Percentiles rank a stretch among this genome's conserved stretches.
Conservation (phyloP, 1,140 invertebrate species). For the Drosophila lini region DNA sequence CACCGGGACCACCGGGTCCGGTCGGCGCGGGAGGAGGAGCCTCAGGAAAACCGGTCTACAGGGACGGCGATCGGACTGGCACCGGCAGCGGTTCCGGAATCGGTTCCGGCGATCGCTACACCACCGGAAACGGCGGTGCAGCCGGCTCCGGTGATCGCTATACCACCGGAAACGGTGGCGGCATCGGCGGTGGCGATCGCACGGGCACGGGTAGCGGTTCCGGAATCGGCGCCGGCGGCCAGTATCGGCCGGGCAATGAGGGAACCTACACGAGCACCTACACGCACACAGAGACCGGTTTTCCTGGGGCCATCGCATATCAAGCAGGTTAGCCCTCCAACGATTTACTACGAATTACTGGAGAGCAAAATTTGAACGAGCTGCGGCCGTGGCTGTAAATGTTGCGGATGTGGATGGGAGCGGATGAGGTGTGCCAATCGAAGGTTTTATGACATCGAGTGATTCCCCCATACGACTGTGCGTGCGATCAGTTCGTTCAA, state of each 20-base stretch:
- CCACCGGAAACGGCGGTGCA: conserved; percentile 35
- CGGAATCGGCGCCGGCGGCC: conserved; percentile 35
- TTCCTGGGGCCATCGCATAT: conserved; percentile 80
- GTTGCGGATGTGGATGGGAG: conserved; percentile 5
- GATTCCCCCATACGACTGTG: background rate
- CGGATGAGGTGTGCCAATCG: background rate
- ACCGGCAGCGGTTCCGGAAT: conserved; percentile 46
- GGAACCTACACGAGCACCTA: conserved; percentile 63
- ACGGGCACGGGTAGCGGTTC: conserved; percentile 34
- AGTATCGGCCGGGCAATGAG: conserved; percentile 40
- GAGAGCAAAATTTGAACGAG: conserved; percentile 72
- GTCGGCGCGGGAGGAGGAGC: conserved; percentile 64
- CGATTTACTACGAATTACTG: conserved; percentile 37
- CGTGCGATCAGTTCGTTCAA: conserved; percentile 42
- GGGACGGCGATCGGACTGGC: conserved; percentile 58
- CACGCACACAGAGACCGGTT: conserved; percentile 70
- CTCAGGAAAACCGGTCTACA: conserved; percentile 79
- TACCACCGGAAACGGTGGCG: conserved; percentile 37
- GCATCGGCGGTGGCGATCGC: conserved; percentile 26
- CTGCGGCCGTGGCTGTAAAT: conserved; percentile 9
- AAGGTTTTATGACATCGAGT: conserved; percentile 7
- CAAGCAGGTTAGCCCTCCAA: conserved; percentile 74
- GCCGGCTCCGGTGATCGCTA: conserved; percentile 27
- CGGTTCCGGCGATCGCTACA: conserved; percentile 43
- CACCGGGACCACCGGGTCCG: conserved; percentile 69